Evolutionary conservation across 2,888 invertebrate species (phyloP).

Genomic region (Perizoma flavofasciatum): DNA sequence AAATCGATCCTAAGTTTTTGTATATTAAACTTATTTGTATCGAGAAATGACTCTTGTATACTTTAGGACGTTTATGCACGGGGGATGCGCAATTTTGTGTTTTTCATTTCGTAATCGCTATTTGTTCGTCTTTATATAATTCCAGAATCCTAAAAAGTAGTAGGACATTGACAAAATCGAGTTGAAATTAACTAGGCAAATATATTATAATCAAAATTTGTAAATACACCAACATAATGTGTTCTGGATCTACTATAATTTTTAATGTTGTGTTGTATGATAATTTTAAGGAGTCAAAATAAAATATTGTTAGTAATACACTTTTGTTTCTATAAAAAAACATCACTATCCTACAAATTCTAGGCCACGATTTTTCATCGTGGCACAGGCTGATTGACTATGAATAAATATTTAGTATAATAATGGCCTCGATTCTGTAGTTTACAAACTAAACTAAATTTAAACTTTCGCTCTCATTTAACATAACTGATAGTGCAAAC

Average conservation of each 20-base stretch:
- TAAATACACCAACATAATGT: slow-evolving; percentile 37
- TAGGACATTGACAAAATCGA: neutral
- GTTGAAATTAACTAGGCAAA: slow-evolving; percentile 3
- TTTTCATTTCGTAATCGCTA: slow-evolving; percentile 51
- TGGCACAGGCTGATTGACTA: no score
- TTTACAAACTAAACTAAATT: no score
- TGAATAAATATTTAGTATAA: no score
- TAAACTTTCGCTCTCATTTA: no score
- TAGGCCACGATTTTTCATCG: no score
- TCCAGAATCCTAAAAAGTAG: neutral
- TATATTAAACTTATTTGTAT: no score
- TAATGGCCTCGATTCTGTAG: no score
- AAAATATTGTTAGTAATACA: slow-evolving; percentile 69
- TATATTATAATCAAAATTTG: slow-evolving; percentile 33
- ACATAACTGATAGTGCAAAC: no score
- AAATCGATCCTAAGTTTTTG: no score
- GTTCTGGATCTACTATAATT: slow-evolving; percentile 42
- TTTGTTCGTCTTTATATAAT: slow-evolving; percentile 6
- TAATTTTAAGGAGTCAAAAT: slow-evolving; percentile 68
- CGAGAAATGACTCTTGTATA: no score
- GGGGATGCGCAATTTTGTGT: slow-evolving; percentile 48
- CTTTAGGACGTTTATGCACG: no score
- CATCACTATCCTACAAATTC: no score
- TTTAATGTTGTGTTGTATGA: slow-evolving; percentile 60
- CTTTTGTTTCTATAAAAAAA: slow-evolving; percentile 25